A percentile compares a stretch with the other conserved stretches of the same genome.
phyloP scores from a whole-genome alignment of 2,797 vertebrate species.

The Scleropages formosus region DNA sequence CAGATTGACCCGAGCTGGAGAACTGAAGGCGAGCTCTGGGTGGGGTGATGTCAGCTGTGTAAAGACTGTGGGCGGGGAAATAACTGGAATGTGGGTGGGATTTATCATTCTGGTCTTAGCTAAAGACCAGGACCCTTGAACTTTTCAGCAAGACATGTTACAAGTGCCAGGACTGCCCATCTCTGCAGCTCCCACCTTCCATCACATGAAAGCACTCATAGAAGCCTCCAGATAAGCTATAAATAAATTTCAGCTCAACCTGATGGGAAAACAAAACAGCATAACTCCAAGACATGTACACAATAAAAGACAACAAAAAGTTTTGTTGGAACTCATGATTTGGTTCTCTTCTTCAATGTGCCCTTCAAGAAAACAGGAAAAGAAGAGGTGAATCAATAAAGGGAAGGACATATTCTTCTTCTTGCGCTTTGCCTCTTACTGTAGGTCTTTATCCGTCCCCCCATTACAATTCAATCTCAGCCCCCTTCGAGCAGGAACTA shows the following conservation, averaged over 20 bases:
- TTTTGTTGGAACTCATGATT: neutral
- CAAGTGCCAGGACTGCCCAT: neutral
- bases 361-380: slow-evolving; percentile 42
- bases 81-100: too few species aligned
- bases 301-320: neutral
- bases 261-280: neutral
- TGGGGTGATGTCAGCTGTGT: too few species aligned
- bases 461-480: slow-evolving; percentile 38
- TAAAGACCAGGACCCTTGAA: too few species aligned
- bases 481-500: slow-evolving; percentile 42
- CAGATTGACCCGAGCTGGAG: too few species aligned
- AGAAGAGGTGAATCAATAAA: slow-evolving; percentile 51
- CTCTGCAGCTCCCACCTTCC: neutral
- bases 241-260: neutral
- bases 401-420: slow-evolving; percentile 49
- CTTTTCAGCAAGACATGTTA: too few species aligned
- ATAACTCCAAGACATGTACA: neutral
- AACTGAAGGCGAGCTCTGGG: too few species aligned
- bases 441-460: slow-evolving; percentile 51
- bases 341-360: slow-evolving; percentile 8
- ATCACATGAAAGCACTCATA: neutral
- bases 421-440: slow-evolving; percentile 40
- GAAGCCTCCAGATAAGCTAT: neutral
- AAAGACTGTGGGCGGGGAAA: too few species aligned
- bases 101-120: too few species aligned